Evolutionary conservation across 2,888 invertebrate species (phyloP).

Genomic region (Metopia argyrocephala): DNA sequence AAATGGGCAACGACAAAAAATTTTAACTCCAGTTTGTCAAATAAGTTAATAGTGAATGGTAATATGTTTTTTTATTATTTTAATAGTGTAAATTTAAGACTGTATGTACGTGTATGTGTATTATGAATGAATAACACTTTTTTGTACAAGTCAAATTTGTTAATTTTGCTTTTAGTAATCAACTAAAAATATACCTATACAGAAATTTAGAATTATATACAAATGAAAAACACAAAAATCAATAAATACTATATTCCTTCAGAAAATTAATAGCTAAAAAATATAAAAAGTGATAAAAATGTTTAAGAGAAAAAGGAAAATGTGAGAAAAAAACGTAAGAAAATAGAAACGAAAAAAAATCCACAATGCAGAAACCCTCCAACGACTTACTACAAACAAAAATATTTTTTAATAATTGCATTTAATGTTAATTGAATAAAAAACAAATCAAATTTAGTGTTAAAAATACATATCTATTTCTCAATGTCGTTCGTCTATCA

Average conservation of each 20-base stretch:
- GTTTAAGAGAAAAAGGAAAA: constrained; percentile 10
- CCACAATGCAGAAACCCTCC: not conserved
- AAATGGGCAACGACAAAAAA: constrained; percentile 30
- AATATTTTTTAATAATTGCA: not conserved
- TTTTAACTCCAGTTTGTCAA: constrained; percentile 43
- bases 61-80: not conserved
- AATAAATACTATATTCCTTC: constrained; percentile 18
- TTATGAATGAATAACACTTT: constrained; percentile 13
- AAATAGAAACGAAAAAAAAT: not conserved
- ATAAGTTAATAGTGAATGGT: constrained; percentile 30
- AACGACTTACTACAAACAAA: not conserved
- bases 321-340: constrained; percentile 14
- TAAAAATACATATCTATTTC: constrained; percentile 9
- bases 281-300: constrained; percentile 23
- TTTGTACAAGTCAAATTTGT: constrained; percentile 7
- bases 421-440: constrained; percentile 12
- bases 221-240: constrained; percentile 32
- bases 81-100: not conserved
- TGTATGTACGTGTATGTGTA: not conserved
- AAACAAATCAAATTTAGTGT: not conserved
- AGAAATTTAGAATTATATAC: not conserved
- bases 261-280: constrained; percentile 16
- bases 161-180: constrained; percentile 13
- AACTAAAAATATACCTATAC: not conserved
- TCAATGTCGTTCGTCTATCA: not conserved